A percentile compares a stretch with the other conserved stretches of the same genome.
Conservation (phyloP, 2,888 invertebrate genomes). For the Lithophane ornitopus region DNA sequence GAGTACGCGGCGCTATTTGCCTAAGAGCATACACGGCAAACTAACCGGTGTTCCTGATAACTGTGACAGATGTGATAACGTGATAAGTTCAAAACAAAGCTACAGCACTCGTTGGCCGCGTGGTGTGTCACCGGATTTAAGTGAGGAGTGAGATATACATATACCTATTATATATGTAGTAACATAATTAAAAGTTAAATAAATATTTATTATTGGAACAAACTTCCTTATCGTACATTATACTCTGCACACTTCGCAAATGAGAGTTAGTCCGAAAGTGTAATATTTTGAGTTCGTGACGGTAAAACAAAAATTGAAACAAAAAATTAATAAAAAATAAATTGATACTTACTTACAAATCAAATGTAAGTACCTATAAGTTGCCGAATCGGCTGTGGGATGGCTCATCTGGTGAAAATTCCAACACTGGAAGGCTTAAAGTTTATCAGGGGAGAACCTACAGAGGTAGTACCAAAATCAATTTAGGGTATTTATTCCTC, state of each 20-base stretch:
- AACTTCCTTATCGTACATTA: background rate
- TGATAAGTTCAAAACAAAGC: conserved; percentile 64
- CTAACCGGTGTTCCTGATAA: conserved; percentile 53
- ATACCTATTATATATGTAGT: background rate
- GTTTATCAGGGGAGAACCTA: too few relatives aligned
- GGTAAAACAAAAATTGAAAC: too few relatives aligned
- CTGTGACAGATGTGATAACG: conserved; percentile 68
- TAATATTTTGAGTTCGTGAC: too few relatives aligned
- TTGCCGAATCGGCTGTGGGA: background rate
- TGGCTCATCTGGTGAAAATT: background rate
- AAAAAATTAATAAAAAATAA: too few relatives aligned
- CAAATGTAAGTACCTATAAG: background rate
- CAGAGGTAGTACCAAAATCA: background rate
- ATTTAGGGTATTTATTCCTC: background rate
- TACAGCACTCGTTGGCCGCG: conserved; percentile 43
- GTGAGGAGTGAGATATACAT: background rate
- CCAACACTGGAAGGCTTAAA: background rate
- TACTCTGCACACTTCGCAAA: background rate
- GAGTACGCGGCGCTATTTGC: conserved; percentile 52
- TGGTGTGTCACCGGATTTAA: background rate
- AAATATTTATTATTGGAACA: background rate
- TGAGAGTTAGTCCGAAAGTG: too few relatives aligned
- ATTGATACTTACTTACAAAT: background rate
- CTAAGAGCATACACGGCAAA: conserved; percentile 57
- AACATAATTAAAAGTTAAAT: background rate